Conservation (phyloP, 2,113 vertebrate species). For the Cyphomyrus discorhynchus region DNA sequence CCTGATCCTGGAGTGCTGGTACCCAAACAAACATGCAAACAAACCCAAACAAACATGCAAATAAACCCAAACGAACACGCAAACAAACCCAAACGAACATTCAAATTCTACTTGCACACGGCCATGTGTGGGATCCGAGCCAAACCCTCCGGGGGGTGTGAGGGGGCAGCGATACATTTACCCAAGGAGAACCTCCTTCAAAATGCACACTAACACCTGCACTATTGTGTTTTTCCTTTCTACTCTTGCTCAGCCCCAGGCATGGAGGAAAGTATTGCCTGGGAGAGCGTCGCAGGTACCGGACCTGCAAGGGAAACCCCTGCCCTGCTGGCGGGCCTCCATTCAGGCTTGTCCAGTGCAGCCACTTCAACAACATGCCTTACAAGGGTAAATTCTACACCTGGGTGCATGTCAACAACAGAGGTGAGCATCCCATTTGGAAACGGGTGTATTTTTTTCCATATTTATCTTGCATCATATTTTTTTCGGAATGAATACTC, state of each 20-base stretch:
- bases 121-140: not conserved
- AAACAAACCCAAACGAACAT: too few species aligned
- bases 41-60: too few species aligned
- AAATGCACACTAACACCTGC: not conserved
- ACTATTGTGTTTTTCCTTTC: not conserved
- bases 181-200: not conserved
- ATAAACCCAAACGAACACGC: too few species aligned
- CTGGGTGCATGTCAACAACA: constrained; percentile 77
- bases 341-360: constrained; percentile 82
- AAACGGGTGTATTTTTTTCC: not conserved
- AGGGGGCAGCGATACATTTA: not conserved
- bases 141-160: not conserved
- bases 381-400: constrained; percentile 81
- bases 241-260: constrained; percentile 61
- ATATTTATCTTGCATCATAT: not conserved
- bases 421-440: constrained; percentile 56
- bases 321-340: constrained; percentile 60
- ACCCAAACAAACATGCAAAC: too few species aligned
- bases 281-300: constrained; percentile 73
- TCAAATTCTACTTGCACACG: too few species aligned
- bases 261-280: constrained; percentile 81
- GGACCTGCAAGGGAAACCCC: constrained; percentile 63
- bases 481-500: not conserved
- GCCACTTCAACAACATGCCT: constrained; percentile 70
- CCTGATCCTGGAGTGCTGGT: too few species aligned